Evolutionary conservation across 2,113 vertebrate genomes (phyloP).

Genomic region (Crotalus viridis): DNA sequence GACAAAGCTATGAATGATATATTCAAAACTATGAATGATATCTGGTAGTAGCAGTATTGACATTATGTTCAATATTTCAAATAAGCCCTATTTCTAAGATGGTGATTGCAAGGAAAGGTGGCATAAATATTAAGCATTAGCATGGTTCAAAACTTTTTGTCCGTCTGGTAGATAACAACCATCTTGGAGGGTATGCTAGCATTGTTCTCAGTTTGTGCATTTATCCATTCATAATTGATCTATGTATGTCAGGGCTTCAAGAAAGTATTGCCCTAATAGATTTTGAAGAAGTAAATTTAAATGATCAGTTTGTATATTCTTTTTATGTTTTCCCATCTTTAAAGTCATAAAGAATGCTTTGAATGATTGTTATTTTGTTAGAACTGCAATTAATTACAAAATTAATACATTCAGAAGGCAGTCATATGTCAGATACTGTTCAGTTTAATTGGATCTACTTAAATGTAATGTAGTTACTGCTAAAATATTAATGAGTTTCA

Average conservation of each 20-base stretch:
- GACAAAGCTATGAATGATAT: not conserved
- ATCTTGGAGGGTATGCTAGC: slow-evolving; percentile 22
- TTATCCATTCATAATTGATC: slow-evolving; percentile 43
- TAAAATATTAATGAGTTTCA: slow-evolving; percentile 59
- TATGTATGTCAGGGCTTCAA: slow-evolving; percentile 33
- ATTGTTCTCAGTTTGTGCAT: slow-evolving; percentile 18
- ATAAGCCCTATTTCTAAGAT: slow-evolving; percentile 4
- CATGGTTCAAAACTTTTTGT: slow-evolving; percentile 17
- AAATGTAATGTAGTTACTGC: slow-evolving; percentile 49
- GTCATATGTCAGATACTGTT: slow-evolving; percentile 35
- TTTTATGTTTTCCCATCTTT: slow-evolving; percentile 22
- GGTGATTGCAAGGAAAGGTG: slow-evolving; percentile 37
- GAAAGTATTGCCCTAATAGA: slow-evolving; percentile 37
- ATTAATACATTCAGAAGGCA: slow-evolving; percentile 43
- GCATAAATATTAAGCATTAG: slow-evolving; percentile 22
- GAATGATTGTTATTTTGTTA: slow-evolving; percentile 20
- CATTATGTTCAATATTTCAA: not conserved
- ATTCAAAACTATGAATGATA: not conserved
- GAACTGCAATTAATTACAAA: slow-evolving; percentile 19
- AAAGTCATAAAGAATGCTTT: slow-evolving; percentile 6
- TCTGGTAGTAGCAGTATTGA: not conserved
- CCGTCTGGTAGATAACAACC: slow-evolving; percentile 28
- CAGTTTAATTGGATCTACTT: slow-evolving; percentile 49
- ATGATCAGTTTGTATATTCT: slow-evolving; percentile 19
- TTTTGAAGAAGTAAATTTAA: slow-evolving; percentile 37